phyloP scores from a whole-genome alignment of 2,888 invertebrate genomes.

The Perizoma affinitatum region DNA sequence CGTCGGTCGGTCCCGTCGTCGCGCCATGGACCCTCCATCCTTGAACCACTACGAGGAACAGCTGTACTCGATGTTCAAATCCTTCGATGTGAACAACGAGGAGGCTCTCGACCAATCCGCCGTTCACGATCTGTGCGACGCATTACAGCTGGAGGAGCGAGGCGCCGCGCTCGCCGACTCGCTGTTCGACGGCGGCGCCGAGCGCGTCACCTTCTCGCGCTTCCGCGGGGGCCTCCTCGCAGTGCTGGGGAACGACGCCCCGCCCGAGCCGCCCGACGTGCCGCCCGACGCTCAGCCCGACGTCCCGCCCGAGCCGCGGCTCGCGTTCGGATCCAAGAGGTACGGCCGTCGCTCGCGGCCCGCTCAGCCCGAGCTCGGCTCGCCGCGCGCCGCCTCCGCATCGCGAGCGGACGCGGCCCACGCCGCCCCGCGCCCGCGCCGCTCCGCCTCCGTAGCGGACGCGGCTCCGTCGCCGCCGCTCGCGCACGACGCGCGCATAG shows the following conservation, averaged over 20 bases:
- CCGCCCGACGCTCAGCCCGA: conserved; percentile 85
- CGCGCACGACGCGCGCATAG: conserved; percentile 60
- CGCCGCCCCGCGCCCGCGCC: conserved; percentile 54
- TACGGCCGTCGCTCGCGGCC: conserved; percentile 90
- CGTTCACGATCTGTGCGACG: conserved; percentile 88
- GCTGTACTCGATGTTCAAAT: conserved; percentile 91
- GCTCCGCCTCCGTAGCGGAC: conserved; percentile 58
- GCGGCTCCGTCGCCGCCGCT: conserved; percentile 36
- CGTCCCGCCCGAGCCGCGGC: conserved; percentile 87
- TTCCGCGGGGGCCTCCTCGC: conserved; percentile 90
- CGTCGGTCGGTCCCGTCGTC: not conserved
- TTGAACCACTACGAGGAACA: conserved; percentile 92
- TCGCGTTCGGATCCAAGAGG: conserved; percentile 89
- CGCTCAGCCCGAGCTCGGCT: conserved; percentile 52
- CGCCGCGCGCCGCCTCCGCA: conserved; percentile 63
- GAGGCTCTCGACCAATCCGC: conserved; percentile 88
- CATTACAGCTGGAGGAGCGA: conserved; percentile 90
- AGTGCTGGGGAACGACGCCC: conserved; percentile 83
- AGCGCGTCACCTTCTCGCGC: conserved; percentile 86
- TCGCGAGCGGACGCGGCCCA: conserved; percentile 60
- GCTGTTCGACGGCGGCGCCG: conserved; percentile 73
- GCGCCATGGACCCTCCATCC: conserved; percentile 66
- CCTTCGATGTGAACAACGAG: conserved; percentile 88
- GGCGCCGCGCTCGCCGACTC: conserved; percentile 85
- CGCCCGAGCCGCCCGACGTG: conserved; percentile 79